Percentiles rank a stretch among this genome's conserved stretches.
Conservation (phyloP, 2,888 invertebrate genomes). For the Stenolophus ochropezus region DNA sequence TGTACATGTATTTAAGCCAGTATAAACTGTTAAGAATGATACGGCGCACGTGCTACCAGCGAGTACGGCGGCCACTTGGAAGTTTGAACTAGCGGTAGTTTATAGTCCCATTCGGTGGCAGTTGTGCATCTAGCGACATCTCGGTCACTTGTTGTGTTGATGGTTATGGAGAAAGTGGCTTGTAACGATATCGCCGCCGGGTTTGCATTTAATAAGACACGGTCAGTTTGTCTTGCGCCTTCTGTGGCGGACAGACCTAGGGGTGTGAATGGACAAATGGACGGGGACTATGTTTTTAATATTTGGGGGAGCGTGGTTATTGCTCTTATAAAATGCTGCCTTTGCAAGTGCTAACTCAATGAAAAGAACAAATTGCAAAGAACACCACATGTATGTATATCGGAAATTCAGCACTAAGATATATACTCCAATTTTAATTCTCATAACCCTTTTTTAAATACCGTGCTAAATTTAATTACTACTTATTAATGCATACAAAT, state of each 20-base stretch:
- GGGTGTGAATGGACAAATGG: neutral
- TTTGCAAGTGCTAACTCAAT: neutral
- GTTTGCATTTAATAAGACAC: conserved; percentile 50
- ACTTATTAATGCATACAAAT: no score
- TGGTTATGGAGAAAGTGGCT: conserved; percentile 36
- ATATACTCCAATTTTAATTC: no score
- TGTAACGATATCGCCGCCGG: conserved; percentile 24
- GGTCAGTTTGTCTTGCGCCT: conserved; percentile 37
- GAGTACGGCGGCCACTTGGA: neutral
- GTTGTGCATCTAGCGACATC: neutral
- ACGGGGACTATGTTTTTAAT: neutral
- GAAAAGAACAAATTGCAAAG: neutral
- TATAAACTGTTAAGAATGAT: neutral
- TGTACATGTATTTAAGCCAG: neutral
- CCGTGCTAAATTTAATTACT: no score
- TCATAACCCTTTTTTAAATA: no score
- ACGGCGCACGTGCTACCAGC: neutral
- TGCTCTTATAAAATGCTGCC: neutral
- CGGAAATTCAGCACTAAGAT: no score
- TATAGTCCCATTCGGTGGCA: neutral
- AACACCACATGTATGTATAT: no score
- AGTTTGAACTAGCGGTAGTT: neutral
- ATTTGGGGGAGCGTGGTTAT: conserved; percentile 12
- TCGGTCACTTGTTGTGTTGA: conserved; percentile 39
- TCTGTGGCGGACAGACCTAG: neutral